Conservation (phyloP, 2,113 vertebrate species). For the Oreocharis arfaki region DNA sequence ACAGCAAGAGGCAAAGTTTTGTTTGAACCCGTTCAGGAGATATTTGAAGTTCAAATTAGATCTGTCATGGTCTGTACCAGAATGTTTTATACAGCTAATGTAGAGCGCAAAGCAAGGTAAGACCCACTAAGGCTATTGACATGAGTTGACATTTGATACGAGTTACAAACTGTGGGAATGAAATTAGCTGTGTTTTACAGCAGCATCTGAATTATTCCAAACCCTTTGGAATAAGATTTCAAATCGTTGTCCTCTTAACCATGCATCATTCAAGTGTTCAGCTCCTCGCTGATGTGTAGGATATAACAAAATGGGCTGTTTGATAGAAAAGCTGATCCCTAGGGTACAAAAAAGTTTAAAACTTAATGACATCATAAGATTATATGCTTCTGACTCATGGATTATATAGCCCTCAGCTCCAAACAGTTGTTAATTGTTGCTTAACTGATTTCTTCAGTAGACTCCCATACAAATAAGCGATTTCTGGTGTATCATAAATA, state of each 20-base stretch:
- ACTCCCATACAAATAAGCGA: background rate
- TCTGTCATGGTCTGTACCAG: background rate
- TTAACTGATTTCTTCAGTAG: background rate
- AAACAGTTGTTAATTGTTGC: background rate
- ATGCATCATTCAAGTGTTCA: background rate
- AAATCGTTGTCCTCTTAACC: background rate
- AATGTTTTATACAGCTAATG: background rate
- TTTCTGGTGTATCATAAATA: background rate
- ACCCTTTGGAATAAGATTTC: background rate
- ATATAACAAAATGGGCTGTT: background rate
- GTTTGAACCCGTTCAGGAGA: background rate
- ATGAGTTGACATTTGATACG: background rate
- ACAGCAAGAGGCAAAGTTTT: background rate
- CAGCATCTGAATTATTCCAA: background rate
- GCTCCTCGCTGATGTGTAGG: background rate
- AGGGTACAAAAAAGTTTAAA: background rate
- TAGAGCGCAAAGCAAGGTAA: background rate
- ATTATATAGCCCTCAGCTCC: background rate
- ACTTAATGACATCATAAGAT: background rate
- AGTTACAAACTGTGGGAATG: background rate
- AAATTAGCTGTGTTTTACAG: background rate
- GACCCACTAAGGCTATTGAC: background rate
- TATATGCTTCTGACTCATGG: background rate
- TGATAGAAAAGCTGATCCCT: background rate
- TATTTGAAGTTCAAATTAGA: background rate